These are phyloP conservation scores for Cyrtodaria siliqua DNA, from an alignment of 2,888 invertebrate species.

Conservation along the genomic window DNA sequence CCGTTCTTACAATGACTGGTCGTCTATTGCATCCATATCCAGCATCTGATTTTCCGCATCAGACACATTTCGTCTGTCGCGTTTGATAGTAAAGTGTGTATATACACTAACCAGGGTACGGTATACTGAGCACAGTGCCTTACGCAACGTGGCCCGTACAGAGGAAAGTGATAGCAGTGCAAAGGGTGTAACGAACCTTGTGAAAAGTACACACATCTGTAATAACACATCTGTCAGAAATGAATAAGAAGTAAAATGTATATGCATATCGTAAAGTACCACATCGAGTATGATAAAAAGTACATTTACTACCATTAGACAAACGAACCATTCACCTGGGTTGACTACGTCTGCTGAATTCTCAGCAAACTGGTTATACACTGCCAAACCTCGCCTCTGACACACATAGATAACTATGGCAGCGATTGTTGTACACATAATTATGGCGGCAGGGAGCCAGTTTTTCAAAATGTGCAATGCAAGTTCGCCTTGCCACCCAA, in stretches of 20 bases:
- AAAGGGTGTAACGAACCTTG: neutral
- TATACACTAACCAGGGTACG: neutral
- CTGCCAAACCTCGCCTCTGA: slow-evolving; percentile 2
- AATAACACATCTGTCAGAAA: too few species aligned
- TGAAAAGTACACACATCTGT: too few species aligned
- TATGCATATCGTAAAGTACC: slow-evolving; percentile 4
- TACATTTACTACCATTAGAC: slow-evolving; percentile 9
- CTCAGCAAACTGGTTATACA: slow-evolving; percentile 16
- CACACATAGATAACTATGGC: slow-evolving; percentile 4
- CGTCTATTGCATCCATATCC: slow-evolving; percentile 13
- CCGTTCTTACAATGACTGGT: slow-evolving; percentile 14
- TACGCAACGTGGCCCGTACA: neutral
- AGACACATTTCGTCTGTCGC: neutral
- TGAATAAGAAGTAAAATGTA: neutral
- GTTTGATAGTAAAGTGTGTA: too few species aligned
- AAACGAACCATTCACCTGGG: slow-evolving; percentile 14
- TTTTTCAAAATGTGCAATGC: slow-evolving; percentile 11
- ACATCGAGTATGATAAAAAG: slow-evolving; percentile 14
- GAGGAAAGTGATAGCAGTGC: slow-evolving; percentile 7
- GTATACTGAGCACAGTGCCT: neutral
- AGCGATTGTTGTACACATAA: neutral
- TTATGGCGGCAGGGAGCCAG: slow-evolving; percentile 5
- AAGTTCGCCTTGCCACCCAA: neutral
- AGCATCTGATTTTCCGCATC: neutral
- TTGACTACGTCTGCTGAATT: slow-evolving; percentile 4